phyloP scores from a whole-genome alignment of 1,140 invertebrate genomes.

The Pogonomyrmex californicus region DNA sequence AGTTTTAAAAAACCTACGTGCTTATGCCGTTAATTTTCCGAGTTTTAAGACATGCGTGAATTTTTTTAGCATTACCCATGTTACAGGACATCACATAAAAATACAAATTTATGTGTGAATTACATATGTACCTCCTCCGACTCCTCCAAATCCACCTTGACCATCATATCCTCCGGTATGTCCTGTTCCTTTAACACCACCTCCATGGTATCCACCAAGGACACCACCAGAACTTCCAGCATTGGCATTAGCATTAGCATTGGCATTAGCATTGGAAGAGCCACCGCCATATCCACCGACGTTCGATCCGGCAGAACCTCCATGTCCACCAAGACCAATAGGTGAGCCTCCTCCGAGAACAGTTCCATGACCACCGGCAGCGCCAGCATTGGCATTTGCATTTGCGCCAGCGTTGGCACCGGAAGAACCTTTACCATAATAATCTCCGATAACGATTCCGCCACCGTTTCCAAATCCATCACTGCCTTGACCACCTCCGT shows the following conservation, averaged over 20 bases:
- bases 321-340: slow-evolving; percentile 14
- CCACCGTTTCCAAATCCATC: background rate
- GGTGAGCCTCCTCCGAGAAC: slow-evolving; percentile 37
- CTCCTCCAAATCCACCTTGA: slow-evolving; percentile 27
- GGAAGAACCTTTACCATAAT: background rate
- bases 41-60: background rate
- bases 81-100: background rate
- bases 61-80: background rate
- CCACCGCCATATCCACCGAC: slow-evolving; percentile 29
- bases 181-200: slow-evolving; percentile 35
- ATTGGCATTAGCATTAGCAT: slow-evolving; percentile 56
- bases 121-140: slow-evolving; percentile 33
- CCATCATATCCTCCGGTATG: slow-evolving; percentile 29
- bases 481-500: background rate
- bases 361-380: background rate
- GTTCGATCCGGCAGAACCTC: slow-evolving; percentile 6
- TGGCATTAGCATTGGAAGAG: slow-evolving; percentile 52
- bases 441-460: background rate
- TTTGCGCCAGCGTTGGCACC: slow-evolving; percentile 1
- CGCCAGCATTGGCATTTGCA: slow-evolving; percentile 40
- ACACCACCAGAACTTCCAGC: slow-evolving; percentile 46
- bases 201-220: slow-evolving; percentile 42
- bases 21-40: background rate
- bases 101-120: slow-evolving; percentile 12
- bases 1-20: background rate